phyloP scores from a whole-genome alignment of 1,140 invertebrate species.

The Temnothorax nylanderi region DNA sequence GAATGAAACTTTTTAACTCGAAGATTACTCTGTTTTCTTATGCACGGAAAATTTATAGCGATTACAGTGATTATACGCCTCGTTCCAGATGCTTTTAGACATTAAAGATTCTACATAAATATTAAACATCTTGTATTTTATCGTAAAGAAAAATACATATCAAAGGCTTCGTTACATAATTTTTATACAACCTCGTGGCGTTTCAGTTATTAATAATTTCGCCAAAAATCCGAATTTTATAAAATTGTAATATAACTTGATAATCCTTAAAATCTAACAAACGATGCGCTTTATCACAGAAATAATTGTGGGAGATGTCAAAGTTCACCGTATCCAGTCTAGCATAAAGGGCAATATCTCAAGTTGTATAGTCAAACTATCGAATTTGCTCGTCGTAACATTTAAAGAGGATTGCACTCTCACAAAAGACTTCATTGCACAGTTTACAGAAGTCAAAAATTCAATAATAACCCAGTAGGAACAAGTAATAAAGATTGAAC shows the following conservation, averaged over 20 bases:
- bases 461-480: not conserved
- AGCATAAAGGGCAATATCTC: slow-evolving; percentile 28
- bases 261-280: slow-evolving; percentile 5
- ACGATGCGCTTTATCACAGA: not conserved
- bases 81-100: not conserved
- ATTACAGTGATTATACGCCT: not conserved
- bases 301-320: slow-evolving; percentile 35
- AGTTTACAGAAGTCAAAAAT: not conserved
- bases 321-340: slow-evolving; percentile 24
- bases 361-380: not conserved
- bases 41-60: not conserved
- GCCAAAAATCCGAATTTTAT: not conserved
- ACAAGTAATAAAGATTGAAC: not conserved
- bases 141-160: not conserved
- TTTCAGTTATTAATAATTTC: not conserved
- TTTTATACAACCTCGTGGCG: not conserved
- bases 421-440: not conserved
- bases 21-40: not conserved
- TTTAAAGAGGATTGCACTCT: not conserved
- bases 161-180: not conserved
- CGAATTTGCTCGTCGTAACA: slow-evolving; percentile 6
- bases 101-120: not conserved
- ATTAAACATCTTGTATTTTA: not conserved
- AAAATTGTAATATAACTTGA: not conserved
- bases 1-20: not conserved